Evolutionary conservation across 2,113 vertebrate genomes (phyloP).

Genomic region (Phyllopteryx taeniolatus): DNA sequence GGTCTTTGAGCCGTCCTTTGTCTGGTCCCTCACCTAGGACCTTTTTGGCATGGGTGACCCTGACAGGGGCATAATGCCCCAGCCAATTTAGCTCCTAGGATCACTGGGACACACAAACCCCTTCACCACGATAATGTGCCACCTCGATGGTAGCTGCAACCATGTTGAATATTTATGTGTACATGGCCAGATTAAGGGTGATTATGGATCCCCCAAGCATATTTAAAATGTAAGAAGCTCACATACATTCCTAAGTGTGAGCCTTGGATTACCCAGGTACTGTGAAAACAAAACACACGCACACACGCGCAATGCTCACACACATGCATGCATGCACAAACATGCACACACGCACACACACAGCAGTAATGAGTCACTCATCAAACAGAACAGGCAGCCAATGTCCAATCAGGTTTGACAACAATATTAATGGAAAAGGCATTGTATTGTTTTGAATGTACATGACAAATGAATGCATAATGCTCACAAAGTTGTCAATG

Average conservation of each 20-base stretch:
- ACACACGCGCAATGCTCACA: too few relatives aligned
- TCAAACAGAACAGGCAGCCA: slow-evolving; percentile 22
- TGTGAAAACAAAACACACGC: background rate
- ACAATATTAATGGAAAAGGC: slow-evolving; percentile 7
- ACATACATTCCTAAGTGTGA: background rate
- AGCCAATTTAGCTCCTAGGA: too few relatives aligned
- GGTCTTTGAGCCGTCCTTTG: too few relatives aligned
- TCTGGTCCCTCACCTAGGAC: too few relatives aligned
- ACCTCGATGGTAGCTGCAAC: background rate
- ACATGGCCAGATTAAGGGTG: background rate
- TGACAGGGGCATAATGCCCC: too few relatives aligned
- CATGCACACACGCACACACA: too few relatives aligned
- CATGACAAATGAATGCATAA: background rate
- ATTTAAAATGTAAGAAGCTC: slow-evolving; percentile 8
- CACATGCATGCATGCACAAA: too few relatives aligned
- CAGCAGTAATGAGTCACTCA: slow-evolving; percentile 5
- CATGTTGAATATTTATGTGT: background rate
- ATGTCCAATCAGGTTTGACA: slow-evolving; percentile 11
- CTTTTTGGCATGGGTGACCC: too few relatives aligned
- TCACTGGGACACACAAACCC: too few relatives aligned
- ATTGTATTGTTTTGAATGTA: background rate
- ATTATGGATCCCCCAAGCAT: background rate
- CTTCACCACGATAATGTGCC: too few relatives aligned
- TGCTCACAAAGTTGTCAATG: background rate
- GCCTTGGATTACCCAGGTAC: background rate